Evolutionary conservation across 2,888 invertebrate species (phyloP), one percentile per base, ranked within the genome.

Genomic region (Beris morrisii): DNA sequence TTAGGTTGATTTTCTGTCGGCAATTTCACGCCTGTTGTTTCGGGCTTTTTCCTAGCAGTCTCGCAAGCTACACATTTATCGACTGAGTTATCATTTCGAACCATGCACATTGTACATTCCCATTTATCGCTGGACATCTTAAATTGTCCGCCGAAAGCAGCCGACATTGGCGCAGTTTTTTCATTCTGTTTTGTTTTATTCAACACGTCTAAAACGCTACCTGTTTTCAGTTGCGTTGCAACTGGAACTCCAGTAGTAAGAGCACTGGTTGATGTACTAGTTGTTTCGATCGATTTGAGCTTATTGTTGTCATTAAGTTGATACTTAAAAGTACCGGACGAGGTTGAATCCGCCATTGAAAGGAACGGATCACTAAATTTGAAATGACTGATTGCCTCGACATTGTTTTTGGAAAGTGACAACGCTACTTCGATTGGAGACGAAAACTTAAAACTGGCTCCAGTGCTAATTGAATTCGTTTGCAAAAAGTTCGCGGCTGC

Each of bases 41-140:
- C 11, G 2, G 64, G 12, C 2, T 38, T 52, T 54, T 48, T 45
- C 58, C 81, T 83, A 2, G 81, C 72, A 12, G 81, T 78, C 69
- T 82, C 79, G 74, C 88, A 88, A 28, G 87, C 85, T 6, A 81
- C 79, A 72, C 88, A 88, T 31, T 78, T 78, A 4, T 71, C 73
- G 2, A 74, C 75, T n/a, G 78, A 77, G 0, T 76, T 74, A 7
- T 82, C 77, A 75, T 90, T 90, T 48, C 83, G 79, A 12, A 88
- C 79, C 78, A 86, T 81, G 74, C 90, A 90, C 22, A 79, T 80
- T 1, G 82, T 78, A 76, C 91, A 91, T 71, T 87, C 86, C 90
- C 90, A 90, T 22, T 84, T 83, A 56, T 83, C 84, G 28, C 78
- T 74, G 1, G 82, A 76, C 44, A 83, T 82, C 73, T 86, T 87